Base-by-base conservation (phyloP, 2,888 invertebrate species). In the Epistrophe grossulariae region DNA sequence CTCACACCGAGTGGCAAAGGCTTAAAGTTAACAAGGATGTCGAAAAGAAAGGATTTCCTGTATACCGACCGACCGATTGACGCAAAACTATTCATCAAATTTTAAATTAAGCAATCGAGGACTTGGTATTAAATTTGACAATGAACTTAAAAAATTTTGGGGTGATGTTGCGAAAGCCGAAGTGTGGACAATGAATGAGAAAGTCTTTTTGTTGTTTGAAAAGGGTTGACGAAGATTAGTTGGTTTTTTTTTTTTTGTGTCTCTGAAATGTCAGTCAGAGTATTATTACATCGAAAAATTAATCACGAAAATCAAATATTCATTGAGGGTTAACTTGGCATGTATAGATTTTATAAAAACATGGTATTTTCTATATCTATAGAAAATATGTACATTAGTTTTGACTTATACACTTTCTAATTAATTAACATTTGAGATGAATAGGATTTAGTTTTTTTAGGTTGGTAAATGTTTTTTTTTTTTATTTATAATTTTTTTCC, bases 251-350 rank as follows among this genome's bases (percentile, higher is more conserved):
- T n/a, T n/a, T 13, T 43, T 0, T 0, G 45, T 48, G 17, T 48
- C 45, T 45, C 2, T 45, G 8, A n/a, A 7, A 7, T 8, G n/a
- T 31, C 68, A 50, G 4, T 38, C 13, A 40, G 59, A 66, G 73
- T 80, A 64, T 59, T 40, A 17, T 17, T 57, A 19, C 40, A 31
- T 73, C 28, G 35, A 52, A 80, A 68, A 74, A 74, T 74, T 74
- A 80, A 80, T 80, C 74, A 80, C 74, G 50, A 35, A 59, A 59
- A 74, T 80, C 73, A 74, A 80, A 80, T 80, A 74, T 74, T 80
- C 80, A 68, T 72, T 57, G 59, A 73, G 73, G 40, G 57, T 31
- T 24, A 3, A 24, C 24, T 24, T 24, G 24, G 24, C 24, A 24
- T 24, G 3, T 24, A 24, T 24, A 3, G 1, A 24, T 24, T 2